Base-by-base conservation (phyloP, 2,888 invertebrate genomes). In the Acheta domesticus region DNA sequence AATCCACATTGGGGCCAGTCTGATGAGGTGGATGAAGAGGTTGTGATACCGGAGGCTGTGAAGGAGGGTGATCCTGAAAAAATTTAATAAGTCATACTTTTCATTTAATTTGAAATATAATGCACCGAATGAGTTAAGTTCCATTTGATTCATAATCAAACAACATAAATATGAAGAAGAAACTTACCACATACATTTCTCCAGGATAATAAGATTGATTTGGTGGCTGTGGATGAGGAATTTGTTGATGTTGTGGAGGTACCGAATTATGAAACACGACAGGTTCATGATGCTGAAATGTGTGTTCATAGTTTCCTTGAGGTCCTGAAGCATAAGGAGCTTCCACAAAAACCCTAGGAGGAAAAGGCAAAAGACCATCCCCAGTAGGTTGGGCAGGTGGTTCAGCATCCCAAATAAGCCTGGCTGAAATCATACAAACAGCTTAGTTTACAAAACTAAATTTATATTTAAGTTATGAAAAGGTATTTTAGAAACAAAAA, bases 361-460 rank as follows among this genome's bases (percentile, higher is more conserved):
- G 75, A 62, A 78, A 78, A n/a, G 78, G 78, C 23, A 74, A n/a
- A 20, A 74, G n/a, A 78, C 78, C 78, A 78, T 78, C 78, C 2
- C 78, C 78, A n/a, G 50, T 21, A 36, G 78, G 73, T 73, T 23
- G 19, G 23, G 36, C 49, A 16, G 74, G 49, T 21, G 74, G 78
- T 21, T 79, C 79, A 20, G 77, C 50, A 74, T 79, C 79, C 79
- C 79, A 79, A 36, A 79, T 77, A n/a, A 79, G 77, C 19, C 77
- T 20, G 21, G 77, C 79, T 77, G 77, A 48, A 76, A 36, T 19
- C 62, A 62, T n/a, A 62, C 12, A 62, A 36, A 8, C 36, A 36
- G 36, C 36, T 36, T 36, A 36, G 8, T 36, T 8, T 36, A 36
- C 8, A 36, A 36, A 36, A 36, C 36, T 36, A 36, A 8, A 36